Evolutionary conservation across 2,888 invertebrate species (phyloP).

Genomic region (Noctuana brunneofusca): DNA sequence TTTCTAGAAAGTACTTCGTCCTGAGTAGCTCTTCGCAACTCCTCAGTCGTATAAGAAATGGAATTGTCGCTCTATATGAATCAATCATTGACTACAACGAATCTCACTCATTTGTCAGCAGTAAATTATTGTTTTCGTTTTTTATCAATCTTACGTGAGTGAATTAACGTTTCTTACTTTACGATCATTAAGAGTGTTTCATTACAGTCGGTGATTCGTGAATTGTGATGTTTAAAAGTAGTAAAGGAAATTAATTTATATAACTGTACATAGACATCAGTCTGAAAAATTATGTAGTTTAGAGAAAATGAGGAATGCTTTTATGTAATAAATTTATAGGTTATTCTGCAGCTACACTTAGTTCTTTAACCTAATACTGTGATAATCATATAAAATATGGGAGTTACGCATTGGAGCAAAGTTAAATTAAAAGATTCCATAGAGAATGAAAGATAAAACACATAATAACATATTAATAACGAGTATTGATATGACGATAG

Average conservation of each 20-base stretch:
- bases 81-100: neutral
- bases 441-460: no score
- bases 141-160: constrained; percentile 1
- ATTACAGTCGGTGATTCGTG: neutral
- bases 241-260: neutral
- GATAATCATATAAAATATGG: no score
- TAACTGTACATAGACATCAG: neutral
- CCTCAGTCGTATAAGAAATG: neutral
- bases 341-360: no score
- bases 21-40: neutral
- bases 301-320: neutral
- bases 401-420: no score
- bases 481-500: no score
- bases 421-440: no score
- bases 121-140: constrained; percentile 6
- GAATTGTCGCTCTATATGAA: neutral
- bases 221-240: neutral
- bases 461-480: no score
- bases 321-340: no score
- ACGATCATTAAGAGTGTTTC: neutral
- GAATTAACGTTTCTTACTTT: neutral
- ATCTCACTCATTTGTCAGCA: constrained; percentile 13
- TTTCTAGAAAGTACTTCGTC: neutral
- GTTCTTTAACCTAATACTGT: no score
- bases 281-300: neutral